phyloP scores from a whole-genome alignment of 2,888 invertebrate genomes.

The Phymatocera aterrima region DNA sequence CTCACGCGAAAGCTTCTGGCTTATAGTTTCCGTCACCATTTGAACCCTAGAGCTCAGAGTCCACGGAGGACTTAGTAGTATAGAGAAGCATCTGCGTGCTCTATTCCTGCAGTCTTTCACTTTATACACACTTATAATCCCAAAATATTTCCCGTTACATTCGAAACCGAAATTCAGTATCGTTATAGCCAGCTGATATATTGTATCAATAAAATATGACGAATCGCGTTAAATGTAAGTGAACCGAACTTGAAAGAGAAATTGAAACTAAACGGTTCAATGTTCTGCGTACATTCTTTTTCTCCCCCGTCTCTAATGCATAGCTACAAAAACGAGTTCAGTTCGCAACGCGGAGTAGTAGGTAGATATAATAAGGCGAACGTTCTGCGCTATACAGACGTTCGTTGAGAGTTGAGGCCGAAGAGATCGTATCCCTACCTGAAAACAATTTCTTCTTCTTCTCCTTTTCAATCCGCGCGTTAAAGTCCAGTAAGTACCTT shows the following conservation, averaged over 20 bases:
- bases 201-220: too few relatives aligned
- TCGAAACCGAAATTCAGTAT: too few relatives aligned
- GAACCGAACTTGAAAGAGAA: not conserved
- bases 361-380: conserved; percentile 38
- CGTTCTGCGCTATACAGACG: not conserved
- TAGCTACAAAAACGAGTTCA: conserved; percentile 40
- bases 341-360: not conserved
- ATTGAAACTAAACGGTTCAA: not conserved
- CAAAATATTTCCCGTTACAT: too few relatives aligned
- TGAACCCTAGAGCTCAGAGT: not conserved
- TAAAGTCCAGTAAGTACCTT: conserved; percentile 10
- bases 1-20: conserved; percentile 34
- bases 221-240: too few relatives aligned
- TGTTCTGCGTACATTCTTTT: not conserved
- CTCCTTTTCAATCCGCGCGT: too few relatives aligned
- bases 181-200: too few relatives aligned
- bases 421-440: not conserved
- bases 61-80: not conserved
- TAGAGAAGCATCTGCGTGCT: not conserved
- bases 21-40: conserved; percentile 25
- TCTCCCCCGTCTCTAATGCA: conserved; percentile 25
- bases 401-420: conserved; percentile 22
- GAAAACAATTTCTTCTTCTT: not conserved
- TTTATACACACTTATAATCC: too few relatives aligned
- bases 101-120: not conserved